Percentiles rank a stretch among this genome's conserved stretches.
These are phyloP conservation scores for Nezara viridula DNA, from an alignment of 2,888 invertebrate species.

Conservation along the genomic window DNA sequence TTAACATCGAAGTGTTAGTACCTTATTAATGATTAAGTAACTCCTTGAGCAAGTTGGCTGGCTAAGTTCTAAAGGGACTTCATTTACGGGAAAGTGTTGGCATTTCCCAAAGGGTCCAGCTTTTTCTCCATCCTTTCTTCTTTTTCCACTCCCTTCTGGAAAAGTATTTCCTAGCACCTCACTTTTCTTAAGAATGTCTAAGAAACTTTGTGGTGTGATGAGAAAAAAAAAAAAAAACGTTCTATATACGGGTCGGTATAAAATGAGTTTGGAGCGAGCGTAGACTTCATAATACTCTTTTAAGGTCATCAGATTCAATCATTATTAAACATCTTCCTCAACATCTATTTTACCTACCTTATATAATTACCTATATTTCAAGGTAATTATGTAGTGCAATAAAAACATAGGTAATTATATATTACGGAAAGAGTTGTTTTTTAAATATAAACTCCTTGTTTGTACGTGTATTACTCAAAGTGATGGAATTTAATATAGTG, in stretches of 20 bases:
- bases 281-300: neutral
- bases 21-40: neutral
- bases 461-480: too few species aligned
- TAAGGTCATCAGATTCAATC: too few species aligned
- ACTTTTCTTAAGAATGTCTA: neutral
- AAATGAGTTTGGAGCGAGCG: neutral
- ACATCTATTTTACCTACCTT: too few species aligned
- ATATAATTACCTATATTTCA: too few species aligned
- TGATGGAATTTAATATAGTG: too few species aligned
- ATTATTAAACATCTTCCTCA: too few species aligned
- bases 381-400: too few species aligned
- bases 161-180: neutral
- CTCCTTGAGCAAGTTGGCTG: neutral
- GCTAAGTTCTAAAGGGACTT: constrained; percentile 3
- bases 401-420: too few species aligned
- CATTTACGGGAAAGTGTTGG: neutral
- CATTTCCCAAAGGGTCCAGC: neutral
- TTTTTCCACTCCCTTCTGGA: neutral
- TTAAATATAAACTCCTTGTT: too few species aligned
- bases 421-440: too few species aligned
- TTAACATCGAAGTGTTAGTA: neutral
- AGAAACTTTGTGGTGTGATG: neutral
- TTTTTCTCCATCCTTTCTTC: neutral
- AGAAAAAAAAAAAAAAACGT: neutral
- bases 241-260: neutral